Evolutionary conservation across 2,888 invertebrate species (phyloP), one percentile per base, ranked within the genome.

Genomic region (Drosophila acutilabella): DNA sequence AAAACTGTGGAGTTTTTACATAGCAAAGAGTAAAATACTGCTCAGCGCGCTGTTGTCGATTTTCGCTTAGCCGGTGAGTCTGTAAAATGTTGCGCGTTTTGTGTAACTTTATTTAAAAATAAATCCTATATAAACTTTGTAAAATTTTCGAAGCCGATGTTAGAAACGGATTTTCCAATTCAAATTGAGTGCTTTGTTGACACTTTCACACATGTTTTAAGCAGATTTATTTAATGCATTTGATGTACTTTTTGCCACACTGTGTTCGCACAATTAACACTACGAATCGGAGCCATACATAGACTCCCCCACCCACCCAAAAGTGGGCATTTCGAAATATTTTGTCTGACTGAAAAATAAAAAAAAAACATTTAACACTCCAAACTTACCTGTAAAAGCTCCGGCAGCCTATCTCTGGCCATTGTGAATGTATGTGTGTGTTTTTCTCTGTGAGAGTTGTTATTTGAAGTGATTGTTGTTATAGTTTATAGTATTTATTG

Each of bases 351-450:
- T 56, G 18, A 14, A 20, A 57, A 57, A 3, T 2, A 30, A 26
- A 30, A 30, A 23, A 30, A 7, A 30, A 30, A 30, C 33, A 50
- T 41, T 57, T 51, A 53, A 50, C 54, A 50, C 42, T 20, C 20
- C 18, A 50, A 50, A 69, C 86, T 90, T 83, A 92, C 92, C 91
- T 91, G 91, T 59, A 92, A 78, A 78, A 92, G 87, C 77, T 92
- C 92, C 26, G 91, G 90, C 61, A 92, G 86, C 74, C 92, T 90
- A 74, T 92, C 92, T 89, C 87, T 85, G 67, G 89, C 90, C 92
- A 92, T 92, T 80, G 71, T 67, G 64, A 36, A 33, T 52, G 23
- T 64, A 50, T 73, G 30, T 64, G 38, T 44, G 36, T 73, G 38
- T 60, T 45, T 64, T 14, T 50, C 6, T 44, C 16, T 33, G 51